Percentiles rank a stretch among this genome's conserved stretches.
Conservation (phyloP, 2,888 invertebrate genomes). For the Lasioglossum figueresi region DNA sequence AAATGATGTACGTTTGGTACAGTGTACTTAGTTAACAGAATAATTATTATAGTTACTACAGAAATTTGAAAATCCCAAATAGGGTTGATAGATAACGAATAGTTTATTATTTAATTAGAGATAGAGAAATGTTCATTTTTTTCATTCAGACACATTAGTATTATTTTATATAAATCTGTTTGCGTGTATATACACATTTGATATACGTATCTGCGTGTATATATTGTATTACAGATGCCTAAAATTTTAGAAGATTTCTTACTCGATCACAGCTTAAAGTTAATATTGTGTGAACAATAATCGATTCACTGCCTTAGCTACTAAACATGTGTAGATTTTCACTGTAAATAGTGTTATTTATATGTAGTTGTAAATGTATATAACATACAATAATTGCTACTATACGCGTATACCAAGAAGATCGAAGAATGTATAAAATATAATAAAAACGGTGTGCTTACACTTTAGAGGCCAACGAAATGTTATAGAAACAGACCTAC, state of each 20-base stretch:
- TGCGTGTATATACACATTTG: not conserved
- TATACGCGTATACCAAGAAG: not conserved
- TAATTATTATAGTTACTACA: slow-evolving; percentile 9
- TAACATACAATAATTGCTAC: not conserved
- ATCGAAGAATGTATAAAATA: not conserved
- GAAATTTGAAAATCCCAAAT: slow-evolving; percentile 1
- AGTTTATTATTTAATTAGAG: slow-evolving; percentile 14
- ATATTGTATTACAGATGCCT: not conserved
- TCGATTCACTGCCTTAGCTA: slow-evolving; percentile 46
- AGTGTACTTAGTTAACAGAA: slow-evolving; percentile 35
- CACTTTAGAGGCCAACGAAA: not conserved
- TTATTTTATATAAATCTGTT: slow-evolving; percentile 1
- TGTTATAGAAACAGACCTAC: not conserved
- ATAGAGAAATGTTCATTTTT: not conserved
- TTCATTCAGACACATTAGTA: not conserved
- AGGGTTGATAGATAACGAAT: slow-evolving; percentile 4
- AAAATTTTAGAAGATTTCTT: slow-evolving; percentile 7
- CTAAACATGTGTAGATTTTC: slow-evolving; percentile 23
- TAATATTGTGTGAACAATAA: slow-evolving; percentile 34
- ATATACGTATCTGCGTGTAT: not conserved
- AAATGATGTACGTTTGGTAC: slow-evolving; percentile 14
- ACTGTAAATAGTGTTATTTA: slow-evolving; percentile 13
- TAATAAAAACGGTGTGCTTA: slow-evolving; percentile 7
- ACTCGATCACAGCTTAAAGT: slow-evolving; percentile 11
- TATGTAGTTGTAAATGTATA: slow-evolving; percentile 7